Conservation (phyloP, 2,888 invertebrate genomes). For the Lochmaea crataegi region DNA sequence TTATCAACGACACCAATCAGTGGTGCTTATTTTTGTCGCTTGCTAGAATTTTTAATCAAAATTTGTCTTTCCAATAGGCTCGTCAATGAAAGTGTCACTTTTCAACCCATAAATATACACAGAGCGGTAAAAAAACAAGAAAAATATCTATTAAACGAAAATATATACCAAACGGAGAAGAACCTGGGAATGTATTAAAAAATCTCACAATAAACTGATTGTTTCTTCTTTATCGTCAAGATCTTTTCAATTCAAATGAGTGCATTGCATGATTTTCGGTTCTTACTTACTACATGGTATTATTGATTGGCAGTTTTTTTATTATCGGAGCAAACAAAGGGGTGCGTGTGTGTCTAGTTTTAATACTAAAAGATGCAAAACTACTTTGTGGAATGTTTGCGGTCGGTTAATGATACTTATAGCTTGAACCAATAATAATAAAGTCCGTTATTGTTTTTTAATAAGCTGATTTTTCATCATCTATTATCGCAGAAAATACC, state of each 20-base stretch:
- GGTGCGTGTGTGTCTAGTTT: constrained; percentile 6
- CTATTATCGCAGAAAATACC: too few relatives aligned
- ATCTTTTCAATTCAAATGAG: constrained; percentile 12
- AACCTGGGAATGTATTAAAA: too few relatives aligned
- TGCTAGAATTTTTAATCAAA: background rate
- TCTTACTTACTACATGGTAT: background rate
- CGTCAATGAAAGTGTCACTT: too few relatives aligned
- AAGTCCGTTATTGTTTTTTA: too few relatives aligned
- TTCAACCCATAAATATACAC: too few relatives aligned
- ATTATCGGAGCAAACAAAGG: background rate
- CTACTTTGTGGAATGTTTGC: background rate
- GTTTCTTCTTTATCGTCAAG: background rate
- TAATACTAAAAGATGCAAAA: background rate
- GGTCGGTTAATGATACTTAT: background rate
- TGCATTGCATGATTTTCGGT: constrained; percentile 10
- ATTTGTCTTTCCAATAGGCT: background rate
- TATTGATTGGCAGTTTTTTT: constrained; percentile 12
- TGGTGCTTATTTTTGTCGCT: background rate
- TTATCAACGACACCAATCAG: background rate
- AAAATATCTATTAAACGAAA: too few relatives aligned
- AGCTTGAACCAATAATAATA: too few relatives aligned
- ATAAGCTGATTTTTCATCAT: too few relatives aligned
- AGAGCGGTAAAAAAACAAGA: too few relatives aligned
- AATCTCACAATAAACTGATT: background rate
- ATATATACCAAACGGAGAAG: too few relatives aligned